Conservation (phyloP, 2,113 vertebrate species). For the Percopsis transmontana region DNA sequence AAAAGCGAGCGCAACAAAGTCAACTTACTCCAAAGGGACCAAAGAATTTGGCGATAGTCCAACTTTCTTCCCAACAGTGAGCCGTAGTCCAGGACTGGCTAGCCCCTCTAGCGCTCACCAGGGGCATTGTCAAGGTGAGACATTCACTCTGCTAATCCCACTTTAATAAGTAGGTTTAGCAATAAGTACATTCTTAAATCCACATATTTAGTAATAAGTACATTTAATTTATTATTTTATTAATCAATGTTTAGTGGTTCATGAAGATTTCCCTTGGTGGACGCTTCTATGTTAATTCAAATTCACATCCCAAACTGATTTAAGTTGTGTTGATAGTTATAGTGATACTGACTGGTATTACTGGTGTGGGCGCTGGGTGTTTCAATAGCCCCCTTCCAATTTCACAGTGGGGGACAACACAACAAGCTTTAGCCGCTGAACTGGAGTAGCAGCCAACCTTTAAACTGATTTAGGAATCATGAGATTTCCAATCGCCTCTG, state of each 20-base stretch:
- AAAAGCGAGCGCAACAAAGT: neutral
- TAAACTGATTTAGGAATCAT: conserved; percentile 58
- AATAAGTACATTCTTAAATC: conserved; percentile 12
- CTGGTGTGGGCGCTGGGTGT: too few species aligned
- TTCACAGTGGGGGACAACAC: conserved; percentile 36
- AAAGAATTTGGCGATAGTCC: conserved; percentile 23
- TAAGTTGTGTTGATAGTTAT: conserved; percentile 6
- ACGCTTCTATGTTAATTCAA: conserved; percentile 42
- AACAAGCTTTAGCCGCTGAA: conserved; percentile 34
- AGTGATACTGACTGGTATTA: too few species aligned
- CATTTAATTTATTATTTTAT: conserved; percentile 33
- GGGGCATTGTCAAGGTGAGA: too few species aligned
- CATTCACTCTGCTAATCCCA: neutral
- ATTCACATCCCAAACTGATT: conserved; percentile 2
- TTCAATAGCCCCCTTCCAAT: conserved; percentile 2
- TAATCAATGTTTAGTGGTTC: conserved; percentile 13
- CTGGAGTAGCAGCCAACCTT: conserved; percentile 40
- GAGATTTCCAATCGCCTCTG: conserved; percentile 48
- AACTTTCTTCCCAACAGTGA: conserved; percentile 22
- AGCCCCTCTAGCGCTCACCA: conserved; percentile 1
- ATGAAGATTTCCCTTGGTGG: conserved; percentile 23
- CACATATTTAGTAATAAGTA: neutral
- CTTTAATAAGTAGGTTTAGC: neutral
- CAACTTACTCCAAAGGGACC: neutral
- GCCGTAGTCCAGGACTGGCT: conserved; percentile 9